Conservation (phyloP, 1,140 invertebrate genomes). For the Grapholita molesta region DNA sequence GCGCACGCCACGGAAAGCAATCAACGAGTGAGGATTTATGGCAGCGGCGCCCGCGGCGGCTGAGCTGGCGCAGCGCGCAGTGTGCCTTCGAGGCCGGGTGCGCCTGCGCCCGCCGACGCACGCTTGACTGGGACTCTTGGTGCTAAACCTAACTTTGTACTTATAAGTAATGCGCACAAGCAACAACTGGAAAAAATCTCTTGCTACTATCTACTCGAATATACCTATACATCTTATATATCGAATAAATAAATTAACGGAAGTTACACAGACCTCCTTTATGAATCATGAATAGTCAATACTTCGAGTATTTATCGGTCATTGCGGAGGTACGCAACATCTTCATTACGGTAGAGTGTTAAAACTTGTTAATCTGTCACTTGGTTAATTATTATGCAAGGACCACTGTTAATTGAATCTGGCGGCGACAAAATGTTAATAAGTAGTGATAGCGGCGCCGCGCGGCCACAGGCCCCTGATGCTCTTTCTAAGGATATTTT, state of each 20-base stretch:
- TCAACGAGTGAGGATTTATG: constrained; percentile 64
- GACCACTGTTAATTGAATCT: constrained; percentile 63
- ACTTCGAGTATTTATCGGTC: constrained; percentile 35
- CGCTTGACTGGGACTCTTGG: constrained; percentile 32
- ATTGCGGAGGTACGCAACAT: constrained; percentile 46
- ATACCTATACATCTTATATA: not conserved
- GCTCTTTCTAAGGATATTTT: constrained; percentile 33
- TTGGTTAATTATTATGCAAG: constrained; percentile 70
- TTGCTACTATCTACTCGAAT: too few relatives aligned
- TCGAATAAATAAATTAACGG: not conserved
- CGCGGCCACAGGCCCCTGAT: constrained; percentile 24
- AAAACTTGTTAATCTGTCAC: constrained; percentile 72
- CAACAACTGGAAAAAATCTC: not conserved
- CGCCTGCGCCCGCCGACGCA: constrained; percentile 23
- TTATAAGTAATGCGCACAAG: too few relatives aligned
- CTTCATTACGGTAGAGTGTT: constrained; percentile 71
- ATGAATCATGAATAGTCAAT: constrained; percentile 34
- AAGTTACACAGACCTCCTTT: constrained; percentile 25
- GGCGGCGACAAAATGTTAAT: constrained; percentile 72
- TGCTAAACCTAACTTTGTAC: constrained; percentile 26
- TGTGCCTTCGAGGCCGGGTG: constrained; percentile 1
- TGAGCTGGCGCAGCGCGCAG: constrained; percentile 25
- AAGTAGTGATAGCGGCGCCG: constrained; percentile 55
- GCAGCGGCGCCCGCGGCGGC: constrained; percentile 29
- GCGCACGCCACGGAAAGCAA: constrained; percentile 42